Conservation (phyloP, 2,113 vertebrate species). For the Dunckerocampus dactyliophorus region DNA sequence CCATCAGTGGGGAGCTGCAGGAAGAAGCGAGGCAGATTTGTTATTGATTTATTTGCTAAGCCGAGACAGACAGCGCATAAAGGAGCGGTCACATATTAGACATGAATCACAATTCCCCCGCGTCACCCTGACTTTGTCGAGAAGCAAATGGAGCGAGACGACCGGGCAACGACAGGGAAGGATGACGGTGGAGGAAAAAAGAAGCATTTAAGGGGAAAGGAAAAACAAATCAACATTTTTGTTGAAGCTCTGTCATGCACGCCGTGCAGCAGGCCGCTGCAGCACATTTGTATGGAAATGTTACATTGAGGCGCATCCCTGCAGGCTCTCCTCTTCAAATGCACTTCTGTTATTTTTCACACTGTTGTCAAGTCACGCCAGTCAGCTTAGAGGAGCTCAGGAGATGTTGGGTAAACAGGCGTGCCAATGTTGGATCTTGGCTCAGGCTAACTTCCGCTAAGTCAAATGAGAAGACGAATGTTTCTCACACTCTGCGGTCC, state of each 20-base stretch:
- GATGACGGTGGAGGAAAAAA: slow-evolving; percentile 5
- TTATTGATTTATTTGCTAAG: slow-evolving; percentile 50
- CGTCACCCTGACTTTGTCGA: slow-evolving; percentile 19
- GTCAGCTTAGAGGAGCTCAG: not conserved
- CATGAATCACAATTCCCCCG: slow-evolving; percentile 36
- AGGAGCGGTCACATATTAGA: slow-evolving; percentile 29
- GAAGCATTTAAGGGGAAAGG: not conserved
- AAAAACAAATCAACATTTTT: not conserved
- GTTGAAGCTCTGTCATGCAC: not conserved
- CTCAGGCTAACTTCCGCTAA: too few relatives aligned
- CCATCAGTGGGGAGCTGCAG: slow-evolving; percentile 19
- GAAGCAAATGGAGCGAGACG: slow-evolving; percentile 4
- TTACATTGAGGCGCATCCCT: slow-evolving; percentile 3
- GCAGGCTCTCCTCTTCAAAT: slow-evolving; percentile 10
- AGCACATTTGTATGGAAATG: slow-evolving; percentile 25
- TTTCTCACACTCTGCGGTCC: too few relatives aligned
- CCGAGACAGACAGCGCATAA: slow-evolving; percentile 21
- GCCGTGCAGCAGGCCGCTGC: not conserved
- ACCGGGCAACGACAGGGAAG: not conserved
- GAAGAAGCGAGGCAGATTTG: slow-evolving; percentile 22
- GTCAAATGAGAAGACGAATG: too few relatives aligned
- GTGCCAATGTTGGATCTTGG: slow-evolving; percentile 6
- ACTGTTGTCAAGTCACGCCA: not conserved
- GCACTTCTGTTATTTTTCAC: not conserved
- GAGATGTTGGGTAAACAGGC: not conserved